These are phyloP conservation scores for Acrocera orbiculus DNA, from an alignment of 2,888 invertebrate genomes.

Conservation along the genomic window DNA sequence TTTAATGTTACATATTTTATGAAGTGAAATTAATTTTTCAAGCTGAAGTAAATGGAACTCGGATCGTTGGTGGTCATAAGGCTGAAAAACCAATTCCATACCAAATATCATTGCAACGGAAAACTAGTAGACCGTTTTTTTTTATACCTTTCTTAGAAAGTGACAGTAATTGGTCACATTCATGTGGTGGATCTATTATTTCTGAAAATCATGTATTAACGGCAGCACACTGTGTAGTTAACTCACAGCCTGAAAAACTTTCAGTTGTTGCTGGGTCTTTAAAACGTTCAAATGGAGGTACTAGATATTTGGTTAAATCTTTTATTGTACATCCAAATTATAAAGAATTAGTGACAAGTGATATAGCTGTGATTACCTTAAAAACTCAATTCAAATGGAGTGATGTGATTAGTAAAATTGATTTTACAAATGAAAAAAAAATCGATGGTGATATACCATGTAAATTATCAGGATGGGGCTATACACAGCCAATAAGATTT, in stretches of 20 bases:
- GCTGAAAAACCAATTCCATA: slow-evolving; percentile 22
- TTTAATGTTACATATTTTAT: too few relatives aligned
- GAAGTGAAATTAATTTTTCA: neutral
- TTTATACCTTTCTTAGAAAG: slow-evolving; percentile 10
- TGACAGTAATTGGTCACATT: slow-evolving; percentile 21
- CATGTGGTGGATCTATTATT: slow-evolving; percentile 28
- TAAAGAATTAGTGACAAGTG: slow-evolving; percentile 22
- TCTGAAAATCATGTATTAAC: slow-evolving; percentile 24
- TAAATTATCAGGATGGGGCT: slow-evolving; percentile 27
- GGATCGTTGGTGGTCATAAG: slow-evolving; percentile 13
- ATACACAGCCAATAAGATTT: slow-evolving; percentile 21
- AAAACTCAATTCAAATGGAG: slow-evolving; percentile 20
- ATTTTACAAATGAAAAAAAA: slow-evolving; percentile 19
- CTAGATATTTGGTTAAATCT: slow-evolving; percentile 19
- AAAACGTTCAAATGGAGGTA: slow-evolving; percentile 14
- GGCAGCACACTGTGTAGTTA: slow-evolving; percentile 28
- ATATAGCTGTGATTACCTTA: slow-evolving; percentile 26
- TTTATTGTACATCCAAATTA: slow-evolving; percentile 25
- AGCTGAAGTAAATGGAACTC: slow-evolving; percentile 3
- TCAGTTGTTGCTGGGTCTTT: slow-evolving; percentile 11
- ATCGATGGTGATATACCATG: slow-evolving; percentile 21
- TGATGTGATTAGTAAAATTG: slow-evolving; percentile 28
- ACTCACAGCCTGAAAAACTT: slow-evolving; percentile 17
- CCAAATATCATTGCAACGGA: slow-evolving; percentile 22
- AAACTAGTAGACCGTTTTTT: slow-evolving; percentile 1